Conservation (phyloP, 2,797 vertebrate species). For the Notamacropus eugenii region DNA sequence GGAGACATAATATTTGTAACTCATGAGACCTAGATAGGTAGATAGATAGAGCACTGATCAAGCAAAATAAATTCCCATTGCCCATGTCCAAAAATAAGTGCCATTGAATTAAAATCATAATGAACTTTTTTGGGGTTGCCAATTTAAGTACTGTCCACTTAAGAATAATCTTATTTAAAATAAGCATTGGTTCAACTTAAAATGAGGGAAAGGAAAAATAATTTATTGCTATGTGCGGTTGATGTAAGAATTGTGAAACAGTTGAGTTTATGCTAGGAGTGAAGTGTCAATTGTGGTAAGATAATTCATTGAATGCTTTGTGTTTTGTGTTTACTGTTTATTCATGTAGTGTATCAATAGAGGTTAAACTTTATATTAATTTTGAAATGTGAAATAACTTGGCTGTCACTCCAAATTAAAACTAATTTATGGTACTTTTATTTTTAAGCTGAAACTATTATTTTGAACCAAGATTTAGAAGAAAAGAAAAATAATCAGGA, state of each 20-base stretch:
- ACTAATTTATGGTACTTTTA: slow-evolving; percentile 58
- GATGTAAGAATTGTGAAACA: neutral
- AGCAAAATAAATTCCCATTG: neutral
- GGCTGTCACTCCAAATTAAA: neutral
- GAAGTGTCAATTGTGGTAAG: neutral
- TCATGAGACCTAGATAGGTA: no score
- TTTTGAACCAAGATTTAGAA: slow-evolving; percentile 90
- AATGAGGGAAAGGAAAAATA: neutral
- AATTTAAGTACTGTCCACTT: neutral
- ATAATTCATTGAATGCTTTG: neutral
- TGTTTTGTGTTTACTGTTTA: neutral
- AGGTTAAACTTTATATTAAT: neutral
- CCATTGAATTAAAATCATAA: neutral
- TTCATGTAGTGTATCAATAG: neutral
- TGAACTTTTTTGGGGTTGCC: neutral
- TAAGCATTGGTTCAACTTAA: neutral
- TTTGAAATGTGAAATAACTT: slow-evolving; percentile 24
- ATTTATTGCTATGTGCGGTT: neutral
- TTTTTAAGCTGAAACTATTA: slow-evolving; percentile 92
- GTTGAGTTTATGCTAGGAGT: neutral
- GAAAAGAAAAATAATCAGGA: slow-evolving; percentile 86
- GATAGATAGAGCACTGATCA: neutral
- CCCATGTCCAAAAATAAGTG: neutral
- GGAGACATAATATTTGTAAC: no score
- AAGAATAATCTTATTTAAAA: neutral